Base-by-base conservation (phyloP, 2,113 vertebrate species). In the Melanerpes aurifrons region DNA sequence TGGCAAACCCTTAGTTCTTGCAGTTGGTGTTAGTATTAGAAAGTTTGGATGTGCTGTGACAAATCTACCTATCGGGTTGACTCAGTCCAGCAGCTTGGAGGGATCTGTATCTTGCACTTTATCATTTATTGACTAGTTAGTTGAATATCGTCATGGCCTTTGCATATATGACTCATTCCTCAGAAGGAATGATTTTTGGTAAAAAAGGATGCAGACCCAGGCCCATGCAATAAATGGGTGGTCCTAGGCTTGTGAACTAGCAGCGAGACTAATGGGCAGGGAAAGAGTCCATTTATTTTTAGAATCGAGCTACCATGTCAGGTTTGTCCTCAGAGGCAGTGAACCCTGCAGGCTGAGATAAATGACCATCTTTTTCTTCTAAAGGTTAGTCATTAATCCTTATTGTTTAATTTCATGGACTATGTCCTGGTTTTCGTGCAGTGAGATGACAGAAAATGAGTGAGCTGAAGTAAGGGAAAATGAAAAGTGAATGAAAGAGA, bases 351-450 rank as follows among this genome's bases (percentile, higher is more conserved):
- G 62, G 31, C 91, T 40, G 40, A 91, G 75, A 87, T 72, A 82
- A 85, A 91, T 22, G 2, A 69, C 32, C 56, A 24, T 70, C 40
- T 91, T 70, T 85, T 82, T 32, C 40, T 70, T 76, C 59, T 76
- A 37, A 87, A 91, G 56, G 32, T 61, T 70, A 32, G 25, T 62
- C 72, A 80, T 94, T 86, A 73, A 29, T 77, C 80, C 53, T 87
- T 94, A 67, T 26, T 86, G 68, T 90, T 90, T 77, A 80, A 90
- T 94, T 95, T 96, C 83, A 93, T 82, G 82, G 82, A 69, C 50
- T 58, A 10, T 90, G 79, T 40, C 26, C 68, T 70, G 31, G 5
- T 82, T 87, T 80, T 66, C 32, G 25, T 35, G 21, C 45, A 76
- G 29, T 48, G 21, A 80, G 35, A 68, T 47, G 77, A 61, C 56